These are phyloP conservation scores for Lycocerus yunnanus DNA, from an alignment of 2,888 invertebrate species.

Conservation along the genomic window DNA sequence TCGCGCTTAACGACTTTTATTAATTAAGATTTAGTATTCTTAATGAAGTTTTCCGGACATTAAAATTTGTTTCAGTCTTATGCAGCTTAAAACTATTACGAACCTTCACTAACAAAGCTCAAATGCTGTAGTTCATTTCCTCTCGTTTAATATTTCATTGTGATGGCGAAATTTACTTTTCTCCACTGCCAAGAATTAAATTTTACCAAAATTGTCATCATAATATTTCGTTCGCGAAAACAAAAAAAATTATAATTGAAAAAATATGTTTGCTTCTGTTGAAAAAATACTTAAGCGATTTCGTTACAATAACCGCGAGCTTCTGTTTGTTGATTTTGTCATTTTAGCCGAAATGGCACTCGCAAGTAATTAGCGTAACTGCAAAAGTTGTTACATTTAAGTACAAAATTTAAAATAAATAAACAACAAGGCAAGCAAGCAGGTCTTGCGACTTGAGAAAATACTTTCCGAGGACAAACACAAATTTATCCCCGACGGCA, in stretches of 20 bases:
- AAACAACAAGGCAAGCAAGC: neutral
- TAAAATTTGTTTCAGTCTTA: slow-evolving; percentile 8
- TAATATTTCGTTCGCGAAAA: neutral
- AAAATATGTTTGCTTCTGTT: neutral
- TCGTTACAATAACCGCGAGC: neutral
- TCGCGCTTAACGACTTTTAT: slow-evolving; percentile 3
- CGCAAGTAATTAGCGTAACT: neutral
- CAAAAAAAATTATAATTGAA: neutral
- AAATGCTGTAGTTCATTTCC: neutral
- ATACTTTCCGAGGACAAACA: neutral
- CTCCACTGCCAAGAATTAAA: neutral
- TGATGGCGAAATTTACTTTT: neutral
- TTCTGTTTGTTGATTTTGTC: neutral
- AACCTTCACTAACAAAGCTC: neutral
- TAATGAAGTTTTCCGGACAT: slow-evolving; percentile 18
- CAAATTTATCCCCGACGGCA: neutral
- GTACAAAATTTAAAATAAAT: neutral
- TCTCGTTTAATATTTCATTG: neutral
- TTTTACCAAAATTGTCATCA: neutral
- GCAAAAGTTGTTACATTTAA: neutral
- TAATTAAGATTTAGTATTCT: slow-evolving; percentile 22
- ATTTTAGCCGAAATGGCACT: neutral
- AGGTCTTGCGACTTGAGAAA: neutral
- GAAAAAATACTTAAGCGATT: neutral
- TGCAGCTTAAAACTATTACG: slow-evolving; percentile 1